Percentiles rank a stretch among this genome's conserved stretches.
Conservation (phyloP, 2,888 invertebrate species). For the Archips xylosteana region DNA sequence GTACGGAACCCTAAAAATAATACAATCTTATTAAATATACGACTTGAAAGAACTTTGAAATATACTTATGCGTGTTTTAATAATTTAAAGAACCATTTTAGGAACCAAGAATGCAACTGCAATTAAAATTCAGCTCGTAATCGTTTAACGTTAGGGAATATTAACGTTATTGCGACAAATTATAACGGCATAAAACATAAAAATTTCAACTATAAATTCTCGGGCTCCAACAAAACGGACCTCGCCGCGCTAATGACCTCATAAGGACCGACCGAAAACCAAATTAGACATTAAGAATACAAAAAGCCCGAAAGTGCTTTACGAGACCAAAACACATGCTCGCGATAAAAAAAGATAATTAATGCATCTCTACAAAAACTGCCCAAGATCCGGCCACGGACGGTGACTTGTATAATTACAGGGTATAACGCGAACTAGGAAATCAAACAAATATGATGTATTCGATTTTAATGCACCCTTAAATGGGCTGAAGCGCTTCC, state of each 20-base stretch:
- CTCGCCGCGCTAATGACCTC: slow-evolving; percentile 76
- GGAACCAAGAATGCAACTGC: slow-evolving; percentile 29
- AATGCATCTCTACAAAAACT: slow-evolving; percentile 81
- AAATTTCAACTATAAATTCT: slow-evolving; percentile 64
- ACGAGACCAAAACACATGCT: slow-evolving; percentile 81
- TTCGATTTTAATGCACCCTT: slow-evolving; percentile 86
- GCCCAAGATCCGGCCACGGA: slow-evolving; percentile 77
- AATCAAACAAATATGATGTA: slow-evolving; percentile 87
- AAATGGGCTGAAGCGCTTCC: slow-evolving; percentile 84
- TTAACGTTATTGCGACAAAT: slow-evolving; percentile 61
- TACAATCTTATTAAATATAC: neutral
- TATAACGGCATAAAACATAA: slow-evolving; percentile 61
- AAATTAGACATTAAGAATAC: slow-evolving; percentile 79
- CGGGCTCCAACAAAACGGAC: slow-evolving; percentile 57
- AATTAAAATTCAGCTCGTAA: slow-evolving; percentile 43
- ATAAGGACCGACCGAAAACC: slow-evolving; percentile 72
- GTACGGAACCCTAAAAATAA: no score
- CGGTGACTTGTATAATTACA: slow-evolving; percentile 85
- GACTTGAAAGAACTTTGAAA: slow-evolving; percentile 14
- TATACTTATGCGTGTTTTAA: slow-evolving; percentile 1
- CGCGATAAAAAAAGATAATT: slow-evolving; percentile 83
- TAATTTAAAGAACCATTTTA: slow-evolving; percentile 14
- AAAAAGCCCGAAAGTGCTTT: slow-evolving; percentile 80
- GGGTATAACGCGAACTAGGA: slow-evolving; percentile 84
- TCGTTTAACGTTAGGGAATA: slow-evolving; percentile 45